phyloP scores from a whole-genome alignment of 2,888 invertebrate species.

The Mechanitis mazaeus region DNA sequence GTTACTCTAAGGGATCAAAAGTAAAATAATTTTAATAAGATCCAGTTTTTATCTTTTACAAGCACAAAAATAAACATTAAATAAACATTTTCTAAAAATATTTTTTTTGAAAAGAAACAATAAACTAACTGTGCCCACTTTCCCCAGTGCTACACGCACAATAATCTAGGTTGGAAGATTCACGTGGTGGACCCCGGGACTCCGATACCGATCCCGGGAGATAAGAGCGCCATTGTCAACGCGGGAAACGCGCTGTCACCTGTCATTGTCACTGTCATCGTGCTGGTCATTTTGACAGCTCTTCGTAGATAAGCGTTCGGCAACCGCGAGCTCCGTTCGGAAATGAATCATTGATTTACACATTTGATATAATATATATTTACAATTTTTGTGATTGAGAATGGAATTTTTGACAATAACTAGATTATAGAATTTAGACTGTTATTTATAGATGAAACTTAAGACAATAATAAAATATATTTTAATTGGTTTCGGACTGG shows the following conservation, averaged over 20 bases:
- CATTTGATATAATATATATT: slow-evolving; percentile 7
- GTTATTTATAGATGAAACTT: slow-evolving; percentile 11
- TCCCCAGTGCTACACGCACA: slow-evolving; percentile 92
- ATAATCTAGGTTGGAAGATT: slow-evolving; percentile 94
- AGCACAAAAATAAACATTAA: not conserved
- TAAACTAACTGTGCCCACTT: not conserved
- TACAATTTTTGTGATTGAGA: slow-evolving; percentile 5
- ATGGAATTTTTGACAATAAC: slow-evolving; percentile 12
- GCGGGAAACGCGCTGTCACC: slow-evolving; percentile 29
- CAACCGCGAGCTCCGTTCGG: slow-evolving; percentile 38
- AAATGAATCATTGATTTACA: slow-evolving; percentile 2
- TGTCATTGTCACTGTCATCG: slow-evolving; percentile 23
- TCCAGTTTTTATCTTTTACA: too few species aligned
- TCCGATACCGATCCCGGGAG: slow-evolving; percentile 50
- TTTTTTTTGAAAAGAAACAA: not conserved
- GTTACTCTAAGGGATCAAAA: too few species aligned
- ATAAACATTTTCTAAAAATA: not conserved
- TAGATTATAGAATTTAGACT: slow-evolving; percentile 1
- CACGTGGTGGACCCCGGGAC: slow-evolving; percentile 86
- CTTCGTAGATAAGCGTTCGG: slow-evolving; percentile 45
- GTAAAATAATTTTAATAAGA: too few species aligned
- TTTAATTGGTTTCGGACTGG: slow-evolving; percentile 17
- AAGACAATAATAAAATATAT: slow-evolving; percentile 27
- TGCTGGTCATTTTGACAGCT: slow-evolving; percentile 30
- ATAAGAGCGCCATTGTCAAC: slow-evolving; percentile 41